Evolutionary conservation across 1,140 invertebrate species (phyloP).

Genomic region (Schlechtendalia chinensis): DNA sequence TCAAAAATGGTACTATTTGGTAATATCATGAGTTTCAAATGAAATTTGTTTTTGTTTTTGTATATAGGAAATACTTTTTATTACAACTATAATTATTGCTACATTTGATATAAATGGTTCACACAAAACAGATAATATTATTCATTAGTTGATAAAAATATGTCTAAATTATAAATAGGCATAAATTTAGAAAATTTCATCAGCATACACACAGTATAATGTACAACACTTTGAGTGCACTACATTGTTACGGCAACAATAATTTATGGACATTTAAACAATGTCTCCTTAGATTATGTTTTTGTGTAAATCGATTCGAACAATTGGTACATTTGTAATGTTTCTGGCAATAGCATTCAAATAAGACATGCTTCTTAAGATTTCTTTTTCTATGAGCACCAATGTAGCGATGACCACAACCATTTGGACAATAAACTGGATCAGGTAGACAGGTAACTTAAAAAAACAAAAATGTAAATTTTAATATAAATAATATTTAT

Average conservation of each 20-base stretch:
- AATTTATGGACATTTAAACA: constrained; percentile 22
- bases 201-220: too few species aligned
- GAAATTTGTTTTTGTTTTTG: too few species aligned
- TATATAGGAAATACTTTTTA: too few species aligned
- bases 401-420: not conserved
- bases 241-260: not conserved
- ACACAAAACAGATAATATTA: too few species aligned
- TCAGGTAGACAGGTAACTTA: not conserved
- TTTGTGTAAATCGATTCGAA: constrained; percentile 21
- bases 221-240: too few species aligned
- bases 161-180: too few species aligned
- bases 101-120: too few species aligned
- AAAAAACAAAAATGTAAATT: too few species aligned
- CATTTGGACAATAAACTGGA: not conserved
- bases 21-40: too few species aligned
- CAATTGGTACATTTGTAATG: constrained; percentile 43
- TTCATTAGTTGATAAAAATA: too few species aligned
- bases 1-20: too few species aligned
- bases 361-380: constrained; percentile 50
- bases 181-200: constrained; percentile 49
- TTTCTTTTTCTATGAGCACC: constrained; percentile 51
- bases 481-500: not conserved
- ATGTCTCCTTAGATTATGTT: constrained; percentile 37
- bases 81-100: too few species aligned
- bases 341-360: constrained; percentile 48